Evolutionary conservation across 2,888 invertebrate species (phyloP), one percentile per base, ranked within the genome.

Genomic region (Epirrhoe alternata): DNA sequence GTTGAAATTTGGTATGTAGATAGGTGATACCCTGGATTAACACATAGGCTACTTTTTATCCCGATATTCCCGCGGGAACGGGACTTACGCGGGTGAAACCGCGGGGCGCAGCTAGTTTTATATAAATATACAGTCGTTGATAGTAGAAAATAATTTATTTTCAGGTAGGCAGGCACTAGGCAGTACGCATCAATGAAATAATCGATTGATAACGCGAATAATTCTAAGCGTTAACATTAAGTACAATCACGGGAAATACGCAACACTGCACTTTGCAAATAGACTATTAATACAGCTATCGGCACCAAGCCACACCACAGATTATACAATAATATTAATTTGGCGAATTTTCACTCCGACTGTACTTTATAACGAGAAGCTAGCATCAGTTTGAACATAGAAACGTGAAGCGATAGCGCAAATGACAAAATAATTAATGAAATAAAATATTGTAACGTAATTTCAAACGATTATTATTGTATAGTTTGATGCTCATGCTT

Each of bases 211-310:
- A 10, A 54, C 59, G 55, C 60, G 58, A 42, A 64, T 64, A 57
- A 57, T 64, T 54, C 59, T 14, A 49, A 35, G 33, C 42, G 17
- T 42, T 24, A 38, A 24, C 30, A 59, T 33, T 47, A 54, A 12
- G 64, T 61, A 52, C 38, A 64, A 53, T 54, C 50, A 30, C 60
- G 68, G 69, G 66, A 64, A 59, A 57, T 68, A 63, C 50, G 60
- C 61, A 66, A 68, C 62, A 68, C 60, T 58, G 65, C 70, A 69
- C 65, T 69, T 66, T 62, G 69, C 69, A 72, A 74, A 76, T 73
- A 73, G 70, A 74, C 77, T 74, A 77, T 72, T 74, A 74, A 72
- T 71, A 68, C 33, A 24, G 55, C 58, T 69, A 68, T 71, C 71
- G 57, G 31, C 64, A 64, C 68, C 61, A 63, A 63, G 53, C 56